Base-by-base conservation (phyloP, 2,888 invertebrate species). In the Drosophila borealis region DNA sequence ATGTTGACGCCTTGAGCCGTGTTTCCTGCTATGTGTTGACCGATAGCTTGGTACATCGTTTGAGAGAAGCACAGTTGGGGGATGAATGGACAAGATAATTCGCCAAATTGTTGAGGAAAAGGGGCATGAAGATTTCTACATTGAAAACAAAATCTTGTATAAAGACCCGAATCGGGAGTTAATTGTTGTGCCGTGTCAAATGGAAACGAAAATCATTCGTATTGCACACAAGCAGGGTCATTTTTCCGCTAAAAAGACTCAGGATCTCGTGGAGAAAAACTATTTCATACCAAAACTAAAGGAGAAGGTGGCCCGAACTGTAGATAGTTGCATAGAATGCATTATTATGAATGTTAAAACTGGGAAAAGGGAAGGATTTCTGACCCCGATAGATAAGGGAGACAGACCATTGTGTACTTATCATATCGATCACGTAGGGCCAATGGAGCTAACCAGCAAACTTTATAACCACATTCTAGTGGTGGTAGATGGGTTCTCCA, bases 121-220 rank as follows among this genome's bases (percentile, higher is more conserved):
- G 11, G n/a, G n/a, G 1, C 44, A 53, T 48, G 56, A 53, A 19
- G 62, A 62, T 36, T 68, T 56, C 11, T 56, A 63, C 29, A 54
- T 63, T 6, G 42, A 48, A 3, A 61, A 56, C 34, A 42, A 56
- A 19, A 42, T 62, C 2, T 56, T 67, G 21, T 61, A 29, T 36
- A 62, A 67, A 17, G 37, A 67, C 8, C 62, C 56, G 10, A 34
- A 34, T 34, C 10, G 10, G 3, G 34, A 34, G 33, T 10, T 21
- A 21, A 21, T 10, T 34, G 33, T 34, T 34, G 33, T 34, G 10
- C 33, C 33, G 10, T 34, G 10, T 9, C 33, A 9, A 34, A 34
- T 34, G 34, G 34, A 34, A 34, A 11, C 2, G 3, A 11, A 34
- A 3, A 11, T 34, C 3, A 34, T 34, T 1, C 34, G 25, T 25